Conservation (phyloP, 2,888 invertebrate species). For the Tanypteryx hageni region DNA sequence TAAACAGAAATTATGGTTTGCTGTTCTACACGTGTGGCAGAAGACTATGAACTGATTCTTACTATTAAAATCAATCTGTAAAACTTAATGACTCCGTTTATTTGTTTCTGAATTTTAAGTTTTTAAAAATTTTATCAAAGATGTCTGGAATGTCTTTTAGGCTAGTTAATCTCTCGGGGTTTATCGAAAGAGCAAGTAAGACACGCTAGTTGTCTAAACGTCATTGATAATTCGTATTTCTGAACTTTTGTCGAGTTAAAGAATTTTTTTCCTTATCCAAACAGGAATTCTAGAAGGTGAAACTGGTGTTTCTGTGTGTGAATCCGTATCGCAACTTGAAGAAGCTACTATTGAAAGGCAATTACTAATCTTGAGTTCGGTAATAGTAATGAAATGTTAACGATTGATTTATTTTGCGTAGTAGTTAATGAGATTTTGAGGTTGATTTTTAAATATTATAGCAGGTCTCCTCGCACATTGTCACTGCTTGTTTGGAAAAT, state of each 20-base stretch:
- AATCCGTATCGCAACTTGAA: constrained; percentile 19
- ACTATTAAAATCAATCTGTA: too few species aligned
- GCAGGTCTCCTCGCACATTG: constrained; percentile 18
- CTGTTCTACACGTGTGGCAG: too few species aligned
- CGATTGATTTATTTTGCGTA: neutral
- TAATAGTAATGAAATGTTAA: neutral
- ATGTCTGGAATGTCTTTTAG: neutral
- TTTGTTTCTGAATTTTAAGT: too few species aligned
- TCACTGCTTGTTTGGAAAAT: neutral
- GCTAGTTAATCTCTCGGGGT: neutral
- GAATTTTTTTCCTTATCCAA: neutral
- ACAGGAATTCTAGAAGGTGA: constrained; percentile 15
- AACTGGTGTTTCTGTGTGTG: neutral
- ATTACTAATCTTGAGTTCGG: constrained; percentile 6
- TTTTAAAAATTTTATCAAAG: neutral
- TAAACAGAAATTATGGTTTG: too few species aligned
- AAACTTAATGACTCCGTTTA: too few species aligned
- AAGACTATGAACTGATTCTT: too few species aligned
- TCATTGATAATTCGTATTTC: neutral
- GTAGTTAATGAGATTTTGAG: neutral
- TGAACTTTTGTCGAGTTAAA: neutral
- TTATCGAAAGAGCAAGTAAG: constrained; percentile 32
- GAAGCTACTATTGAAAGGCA: constrained; percentile 31
- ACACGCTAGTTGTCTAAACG: neutral
- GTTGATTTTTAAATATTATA: neutral